Conservation (phyloP, 2,888 invertebrate species). For the Plebejus melissa region DNA sequence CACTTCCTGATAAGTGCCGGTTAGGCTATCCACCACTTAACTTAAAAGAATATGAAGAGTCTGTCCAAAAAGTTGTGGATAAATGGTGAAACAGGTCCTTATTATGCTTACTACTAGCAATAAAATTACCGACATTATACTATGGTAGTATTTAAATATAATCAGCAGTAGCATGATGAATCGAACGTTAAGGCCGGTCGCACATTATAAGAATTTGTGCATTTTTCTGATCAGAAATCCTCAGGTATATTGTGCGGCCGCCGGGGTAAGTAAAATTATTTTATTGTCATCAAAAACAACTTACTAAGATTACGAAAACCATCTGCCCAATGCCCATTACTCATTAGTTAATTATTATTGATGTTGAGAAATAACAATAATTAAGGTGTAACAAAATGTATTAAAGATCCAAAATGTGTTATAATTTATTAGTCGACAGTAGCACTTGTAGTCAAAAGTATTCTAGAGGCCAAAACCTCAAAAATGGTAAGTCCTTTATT, state of each 20-base stretch:
- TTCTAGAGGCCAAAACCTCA: background rate
- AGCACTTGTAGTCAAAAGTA: background rate
- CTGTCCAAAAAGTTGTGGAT: too few relatives aligned
- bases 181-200: background rate
- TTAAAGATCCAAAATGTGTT: background rate
- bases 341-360: background rate
- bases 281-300: constrained; percentile 1
- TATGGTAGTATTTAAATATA: background rate
- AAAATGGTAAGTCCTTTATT: background rate
- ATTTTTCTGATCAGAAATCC: too few relatives aligned
- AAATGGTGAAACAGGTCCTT: too few relatives aligned
- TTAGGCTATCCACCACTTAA: too few relatives aligned
- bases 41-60: too few relatives aligned
- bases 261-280: background rate
- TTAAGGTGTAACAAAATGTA: constrained; percentile 9
- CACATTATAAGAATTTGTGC: too few relatives aligned
- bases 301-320: background rate
- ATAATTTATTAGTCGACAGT: background rate
- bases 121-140: background rate
- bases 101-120: background rate
- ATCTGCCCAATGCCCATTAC: background rate
- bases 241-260: too few relatives aligned
- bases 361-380: background rate
- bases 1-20: too few relatives aligned
- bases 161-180: background rate